A percentile compares a stretch with the other conserved stretches of the same genome.
Evolutionary conservation across 1,140 invertebrate genomes (phyloP).

Genomic region (Drosophila arawakana): DNA sequence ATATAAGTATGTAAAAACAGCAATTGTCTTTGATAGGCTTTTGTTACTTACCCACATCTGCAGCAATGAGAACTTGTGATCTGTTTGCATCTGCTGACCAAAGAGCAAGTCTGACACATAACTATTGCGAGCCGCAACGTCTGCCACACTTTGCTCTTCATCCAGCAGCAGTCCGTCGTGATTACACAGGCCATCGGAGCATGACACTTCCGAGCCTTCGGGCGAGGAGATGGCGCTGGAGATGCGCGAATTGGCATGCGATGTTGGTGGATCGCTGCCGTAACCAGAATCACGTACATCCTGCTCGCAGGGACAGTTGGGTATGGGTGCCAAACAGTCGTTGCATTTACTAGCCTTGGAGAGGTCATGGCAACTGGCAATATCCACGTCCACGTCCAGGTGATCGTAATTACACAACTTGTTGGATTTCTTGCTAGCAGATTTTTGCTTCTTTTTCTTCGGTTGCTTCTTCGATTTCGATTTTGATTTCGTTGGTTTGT

Average conservation of each 20-base stretch:
- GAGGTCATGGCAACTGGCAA: constrained; percentile 42
- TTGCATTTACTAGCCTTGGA: constrained; percentile 58
- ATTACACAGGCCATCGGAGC: constrained; percentile 93
- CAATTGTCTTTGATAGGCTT: no score
- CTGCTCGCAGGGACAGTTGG: constrained; percentile 84
- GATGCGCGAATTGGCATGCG: constrained; percentile 87
- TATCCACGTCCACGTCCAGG: constrained; percentile 48
- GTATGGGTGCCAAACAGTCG: constrained; percentile 64
- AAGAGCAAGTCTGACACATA: constrained; percentile 57
- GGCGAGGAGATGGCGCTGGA: constrained; percentile 91
- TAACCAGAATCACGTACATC: constrained; percentile 91
- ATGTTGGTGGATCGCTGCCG: constrained; percentile 87
- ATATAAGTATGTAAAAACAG: no score
- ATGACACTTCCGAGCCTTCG: constrained; percentile 92
- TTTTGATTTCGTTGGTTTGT: constrained; percentile 72
- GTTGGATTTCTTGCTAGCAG: constrained; percentile 42
- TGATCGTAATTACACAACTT: constrained; percentile 32
- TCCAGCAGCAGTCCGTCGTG: constrained; percentile 85
- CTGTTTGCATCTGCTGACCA: constrained; percentile 46
- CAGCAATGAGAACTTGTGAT: constrained; percentile 77
- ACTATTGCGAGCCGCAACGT: constrained; percentile 45
- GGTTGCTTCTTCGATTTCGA: constrained; percentile 81
- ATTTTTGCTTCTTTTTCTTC: constrained; percentile 76
- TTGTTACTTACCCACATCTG: constrained; percentile 81
- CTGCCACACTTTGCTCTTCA: constrained; percentile 49